These are phyloP conservation scores for Mesopsocus fuscifrons DNA, from an alignment of 2,888 invertebrate species.

Conservation along the genomic window DNA sequence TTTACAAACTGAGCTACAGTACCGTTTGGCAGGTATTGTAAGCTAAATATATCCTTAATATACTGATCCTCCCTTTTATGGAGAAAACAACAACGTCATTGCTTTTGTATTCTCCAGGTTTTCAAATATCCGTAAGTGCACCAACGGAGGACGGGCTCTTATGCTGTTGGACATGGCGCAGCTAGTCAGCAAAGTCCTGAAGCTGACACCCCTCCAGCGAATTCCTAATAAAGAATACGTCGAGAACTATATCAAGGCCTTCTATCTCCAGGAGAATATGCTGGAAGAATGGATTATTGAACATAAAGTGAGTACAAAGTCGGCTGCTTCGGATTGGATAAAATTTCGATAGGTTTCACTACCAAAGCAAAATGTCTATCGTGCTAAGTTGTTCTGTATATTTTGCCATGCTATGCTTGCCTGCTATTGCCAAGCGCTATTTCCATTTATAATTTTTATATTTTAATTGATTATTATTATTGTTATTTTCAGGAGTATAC, in stretches of 20 bases:
- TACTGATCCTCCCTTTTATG: too few relatives aligned
- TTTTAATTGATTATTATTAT: too few relatives aligned
- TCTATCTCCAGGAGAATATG: conserved; percentile 73
- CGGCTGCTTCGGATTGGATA: neutral
- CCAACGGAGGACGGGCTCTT: conserved; percentile 85
- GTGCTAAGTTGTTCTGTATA: too few relatives aligned
- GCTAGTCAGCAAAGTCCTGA: conserved; percentile 75
- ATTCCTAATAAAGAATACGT: conserved; percentile 79
- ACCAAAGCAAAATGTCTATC: too few relatives aligned
- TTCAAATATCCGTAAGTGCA: conserved; percentile 80
- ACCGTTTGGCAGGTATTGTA: too few relatives aligned
- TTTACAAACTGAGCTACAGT: too few relatives aligned
- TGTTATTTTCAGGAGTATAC: conserved; percentile 75
- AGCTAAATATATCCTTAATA: too few relatives aligned
- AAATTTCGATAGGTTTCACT: too few relatives aligned
- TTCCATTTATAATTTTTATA: too few relatives aligned
- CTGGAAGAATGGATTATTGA: conserved; percentile 78
- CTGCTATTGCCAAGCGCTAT: too few relatives aligned
- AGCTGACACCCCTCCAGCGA: conserved; percentile 63
- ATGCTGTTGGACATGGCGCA: conserved; percentile 98
- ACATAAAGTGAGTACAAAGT: conserved; percentile 39
- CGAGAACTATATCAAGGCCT: conserved; percentile 90
- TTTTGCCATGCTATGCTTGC: too few relatives aligned
- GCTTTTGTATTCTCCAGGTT: conserved; percentile 36
- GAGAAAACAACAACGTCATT: too few relatives aligned